These are phyloP conservation scores for Aproaerema taeniolella DNA, from an alignment of 2,888 invertebrate genomes.

Conservation along the genomic window DNA sequence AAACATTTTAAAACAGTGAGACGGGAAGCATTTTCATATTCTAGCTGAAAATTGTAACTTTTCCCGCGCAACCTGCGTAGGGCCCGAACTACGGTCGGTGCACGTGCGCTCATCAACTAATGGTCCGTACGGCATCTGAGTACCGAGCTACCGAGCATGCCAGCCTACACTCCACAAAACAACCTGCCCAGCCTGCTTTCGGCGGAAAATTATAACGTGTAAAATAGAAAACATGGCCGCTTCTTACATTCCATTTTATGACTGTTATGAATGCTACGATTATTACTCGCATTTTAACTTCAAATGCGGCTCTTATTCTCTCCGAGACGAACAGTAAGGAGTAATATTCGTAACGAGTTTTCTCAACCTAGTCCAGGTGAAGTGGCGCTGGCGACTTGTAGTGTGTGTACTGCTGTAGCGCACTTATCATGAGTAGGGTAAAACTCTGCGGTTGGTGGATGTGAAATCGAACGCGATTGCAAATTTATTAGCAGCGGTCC, in stretches of 20 bases:
- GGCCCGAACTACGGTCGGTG: conserved; percentile 38
- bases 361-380: conserved; percentile 71
- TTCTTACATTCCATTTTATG: conserved; percentile 72
- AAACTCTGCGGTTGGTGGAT: conserved; percentile 43
- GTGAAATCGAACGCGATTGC: conserved; percentile 67
- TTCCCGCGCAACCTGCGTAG: conserved; percentile 48
- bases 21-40: conserved; percentile 72
- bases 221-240: conserved; percentile 72
- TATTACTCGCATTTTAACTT: conserved; percentile 77
- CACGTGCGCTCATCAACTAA: conserved; percentile 77
- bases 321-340: conserved; percentile 59
- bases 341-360: conserved; percentile 75
- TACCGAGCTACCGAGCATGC: too few relatives aligned
- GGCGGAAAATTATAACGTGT: conserved; percentile 76
- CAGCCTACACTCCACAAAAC: conserved; percentile 72
- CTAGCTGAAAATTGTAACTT: conserved; percentile 70
- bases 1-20: conserved; percentile 58
- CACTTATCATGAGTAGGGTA: conserved; percentile 41
- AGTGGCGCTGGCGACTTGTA: conserved; percentile 41
- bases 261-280: conserved; percentile 74
- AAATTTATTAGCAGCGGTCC: conserved; percentile 68
- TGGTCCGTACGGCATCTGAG: conserved; percentile 78
- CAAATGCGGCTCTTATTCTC: conserved; percentile 71
- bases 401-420: conserved; percentile 33
- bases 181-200: conserved; percentile 63